phyloP scores from a whole-genome alignment of 2,113 vertebrate species.

The Amia ocellicauda region DNA sequence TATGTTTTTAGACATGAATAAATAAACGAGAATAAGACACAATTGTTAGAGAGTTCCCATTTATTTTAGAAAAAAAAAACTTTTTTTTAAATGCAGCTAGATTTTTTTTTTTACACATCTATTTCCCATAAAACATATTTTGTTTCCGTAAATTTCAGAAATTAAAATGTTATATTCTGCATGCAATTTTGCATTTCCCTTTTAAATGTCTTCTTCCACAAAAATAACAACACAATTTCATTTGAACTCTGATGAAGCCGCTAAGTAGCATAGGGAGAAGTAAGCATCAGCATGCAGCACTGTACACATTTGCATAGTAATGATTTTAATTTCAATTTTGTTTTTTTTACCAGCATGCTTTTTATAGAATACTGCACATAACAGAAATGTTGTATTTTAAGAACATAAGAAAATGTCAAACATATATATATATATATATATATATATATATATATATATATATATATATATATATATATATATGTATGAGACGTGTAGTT shows the following conservation, averaged over 20 bases:
- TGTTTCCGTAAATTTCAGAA: constrained; percentile 55
- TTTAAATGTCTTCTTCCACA: constrained; percentile 70
- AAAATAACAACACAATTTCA: constrained; percentile 73
- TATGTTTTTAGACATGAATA: too few species aligned
- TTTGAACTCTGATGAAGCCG: constrained; percentile 66
- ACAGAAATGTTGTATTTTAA: constrained; percentile 17
- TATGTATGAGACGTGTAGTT: background rate
- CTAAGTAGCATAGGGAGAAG: constrained; percentile 72
- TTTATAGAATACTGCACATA: constrained; percentile 69
- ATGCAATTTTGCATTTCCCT: constrained; percentile 74
- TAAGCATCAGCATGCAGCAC: constrained; percentile 75
- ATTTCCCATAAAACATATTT: constrained; percentile 76
- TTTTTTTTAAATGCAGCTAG: constrained; percentile 66
- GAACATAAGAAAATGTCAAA: constrained; percentile 2
- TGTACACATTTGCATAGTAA: constrained; percentile 87
- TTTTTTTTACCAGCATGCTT: constrained; percentile 77
- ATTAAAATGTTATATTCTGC: constrained; percentile 66
- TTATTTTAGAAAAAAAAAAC: constrained; percentile 79
- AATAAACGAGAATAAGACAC: constrained; percentile 33
- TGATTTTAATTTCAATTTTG: constrained; percentile 34
- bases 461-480: too few species aligned
- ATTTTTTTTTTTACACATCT: constrained; percentile 68
- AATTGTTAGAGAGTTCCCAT: constrained; percentile 52
- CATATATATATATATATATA: constrained; percentile 2
- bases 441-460: too few species aligned